phyloP scores from a whole-genome alignment of 2,113 vertebrate genomes.

The Oceanodroma tethys region DNA sequence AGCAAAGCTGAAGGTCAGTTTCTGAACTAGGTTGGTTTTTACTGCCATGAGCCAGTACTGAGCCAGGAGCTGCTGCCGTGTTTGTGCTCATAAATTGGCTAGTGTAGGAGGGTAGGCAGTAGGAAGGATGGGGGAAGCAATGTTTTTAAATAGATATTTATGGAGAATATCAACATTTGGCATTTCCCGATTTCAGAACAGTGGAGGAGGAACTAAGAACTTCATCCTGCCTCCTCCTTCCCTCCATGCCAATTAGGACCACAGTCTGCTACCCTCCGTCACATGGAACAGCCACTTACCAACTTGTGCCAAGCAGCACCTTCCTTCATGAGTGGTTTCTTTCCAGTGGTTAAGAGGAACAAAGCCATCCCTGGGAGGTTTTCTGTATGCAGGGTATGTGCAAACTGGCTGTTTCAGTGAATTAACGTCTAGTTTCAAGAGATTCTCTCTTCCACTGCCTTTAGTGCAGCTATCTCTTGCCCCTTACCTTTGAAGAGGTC shows the following conservation, averaged over 20 bases:
- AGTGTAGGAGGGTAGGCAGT: not conserved
- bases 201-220: slow-evolving; percentile 46
- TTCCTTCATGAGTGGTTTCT: not conserved
- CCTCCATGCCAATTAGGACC: not conserved
- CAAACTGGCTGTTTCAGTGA: not conserved
- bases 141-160: slow-evolving; percentile 44
- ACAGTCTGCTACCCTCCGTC: not conserved
- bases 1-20: slow-evolving; percentile 38
- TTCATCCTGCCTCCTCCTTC: not conserved
- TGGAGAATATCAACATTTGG: slow-evolving; percentile 32
- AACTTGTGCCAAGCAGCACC: not conserved
- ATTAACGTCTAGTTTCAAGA: not conserved
- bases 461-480: not conserved
- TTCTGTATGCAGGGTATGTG: not conserved
- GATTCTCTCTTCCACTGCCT: not conserved
- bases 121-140: slow-evolving; percentile 3
- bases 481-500: not conserved
- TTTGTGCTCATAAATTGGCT: not conserved
- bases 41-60: not conserved
- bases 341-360: not conserved
- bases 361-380: not conserved
- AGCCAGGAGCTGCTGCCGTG: not conserved
- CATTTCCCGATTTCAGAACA: slow-evolving; percentile 44
- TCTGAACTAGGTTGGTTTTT: not conserved
- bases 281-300: not conserved